Evolutionary conservation across 2,888 invertebrate genomes (phyloP).

Genomic region (Epinotia nisella): DNA sequence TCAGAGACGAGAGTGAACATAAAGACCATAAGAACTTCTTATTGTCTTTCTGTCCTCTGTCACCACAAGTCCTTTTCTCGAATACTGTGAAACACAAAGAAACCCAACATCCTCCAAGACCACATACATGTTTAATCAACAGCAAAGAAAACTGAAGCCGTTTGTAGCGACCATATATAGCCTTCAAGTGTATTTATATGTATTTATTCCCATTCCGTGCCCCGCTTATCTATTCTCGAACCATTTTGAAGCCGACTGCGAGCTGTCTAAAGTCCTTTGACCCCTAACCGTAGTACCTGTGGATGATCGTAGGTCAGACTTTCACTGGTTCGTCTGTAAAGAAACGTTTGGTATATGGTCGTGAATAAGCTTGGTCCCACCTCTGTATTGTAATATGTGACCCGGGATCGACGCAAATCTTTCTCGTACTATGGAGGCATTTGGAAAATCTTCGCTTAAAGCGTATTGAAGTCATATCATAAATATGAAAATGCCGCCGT

Average conservation of each 20-base stretch:
- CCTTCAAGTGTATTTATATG: conserved; percentile 32
- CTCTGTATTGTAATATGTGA: conserved; percentile 33
- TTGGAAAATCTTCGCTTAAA: conserved; percentile 9
- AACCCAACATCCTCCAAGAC: no score
- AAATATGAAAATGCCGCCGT: not conserved
- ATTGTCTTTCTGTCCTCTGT: no score
- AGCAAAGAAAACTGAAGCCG: conserved; percentile 12
- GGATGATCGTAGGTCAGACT: not conserved
- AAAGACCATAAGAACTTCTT: no score
- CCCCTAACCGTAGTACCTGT: not conserved
- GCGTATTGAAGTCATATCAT: conserved; percentile 10
- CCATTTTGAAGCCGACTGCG: not conserved
- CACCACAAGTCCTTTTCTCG: no score
- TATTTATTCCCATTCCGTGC: conserved; percentile 27
- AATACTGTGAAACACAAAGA: no score
- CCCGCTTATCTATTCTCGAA: not conserved
- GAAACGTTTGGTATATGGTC: not conserved
- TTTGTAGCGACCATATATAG: not conserved
- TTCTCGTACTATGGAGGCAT: conserved; percentile 16
- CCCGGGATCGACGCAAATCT: conserved; percentile 28
- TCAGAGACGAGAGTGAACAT: no score
- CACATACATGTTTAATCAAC: no score
- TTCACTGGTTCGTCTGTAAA: not conserved
- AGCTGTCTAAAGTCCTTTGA: not conserved
- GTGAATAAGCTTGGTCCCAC: conserved; percentile 5